These are phyloP conservation scores for Anabacerthia variegaticeps DNA, from an alignment of 2,797 vertebrate species.

Conservation along the genomic window DNA sequence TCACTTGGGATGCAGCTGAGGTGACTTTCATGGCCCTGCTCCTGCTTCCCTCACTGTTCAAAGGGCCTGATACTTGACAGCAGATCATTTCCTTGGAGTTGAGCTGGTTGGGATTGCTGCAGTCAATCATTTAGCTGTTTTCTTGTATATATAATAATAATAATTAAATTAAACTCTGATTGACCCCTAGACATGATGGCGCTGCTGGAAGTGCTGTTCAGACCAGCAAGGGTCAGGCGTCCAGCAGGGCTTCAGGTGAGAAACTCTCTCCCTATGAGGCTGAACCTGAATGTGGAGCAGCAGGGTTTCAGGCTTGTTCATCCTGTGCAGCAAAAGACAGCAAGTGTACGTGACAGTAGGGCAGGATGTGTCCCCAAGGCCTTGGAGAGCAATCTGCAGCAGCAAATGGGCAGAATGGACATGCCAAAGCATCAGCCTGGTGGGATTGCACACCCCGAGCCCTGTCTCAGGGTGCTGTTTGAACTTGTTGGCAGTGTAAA, in stretches of 20 bases:
- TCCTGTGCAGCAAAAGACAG: background rate
- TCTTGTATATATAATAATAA: background rate
- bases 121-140: background rate
- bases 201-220: background rate
- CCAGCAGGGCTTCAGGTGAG: background rate
- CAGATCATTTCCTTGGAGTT: background rate
- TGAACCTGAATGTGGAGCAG: background rate
- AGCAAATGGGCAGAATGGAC: background rate
- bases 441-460: rapidly evolving
- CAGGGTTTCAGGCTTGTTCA: background rate
- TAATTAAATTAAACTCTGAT: background rate
- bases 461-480: background rate
- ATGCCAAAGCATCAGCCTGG: background rate
- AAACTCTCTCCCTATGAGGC: background rate
- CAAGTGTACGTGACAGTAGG: background rate
- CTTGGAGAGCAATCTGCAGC: background rate
- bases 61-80: background rate
- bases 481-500: background rate
- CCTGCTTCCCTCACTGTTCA: background rate
- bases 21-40: background rate
- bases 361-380: background rate
- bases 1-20: background rate
- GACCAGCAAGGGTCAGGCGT: background rate
- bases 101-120: background rate
- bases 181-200: background rate